Base-by-base conservation (phyloP, 2,888 invertebrate genomes). In the Spilosoma lubricipeda region DNA sequence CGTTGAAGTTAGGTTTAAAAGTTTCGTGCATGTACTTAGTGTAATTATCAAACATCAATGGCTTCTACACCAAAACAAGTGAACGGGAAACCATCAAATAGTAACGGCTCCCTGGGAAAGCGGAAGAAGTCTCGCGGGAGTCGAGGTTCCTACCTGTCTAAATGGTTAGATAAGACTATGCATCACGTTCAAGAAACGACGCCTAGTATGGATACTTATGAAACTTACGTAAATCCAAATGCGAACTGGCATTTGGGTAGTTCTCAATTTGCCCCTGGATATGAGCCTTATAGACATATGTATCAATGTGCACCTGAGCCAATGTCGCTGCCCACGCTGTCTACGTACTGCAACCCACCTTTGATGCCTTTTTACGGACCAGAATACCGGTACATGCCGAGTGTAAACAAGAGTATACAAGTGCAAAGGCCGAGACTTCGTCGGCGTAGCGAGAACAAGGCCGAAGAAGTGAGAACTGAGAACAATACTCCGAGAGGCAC, bases 281-380 rank as follows among this genome's bases (percentile, higher is more conserved):
- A 89, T 85, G 95, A 95, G 75, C 91, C 96, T 73, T 95, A 96
- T 76, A 92, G 96, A 71, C 96, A 96, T 80, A 94, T 96, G 67
- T 96, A 96, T 83, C 94, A 95, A 3, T 96, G 94, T 80, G 90
- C 96, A 8, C 92, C 96, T 76, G 97, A 97, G 88, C 97, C 97
- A 0, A 94, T 97, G 90, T 97, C 97, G 15, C 91, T 97, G 80
- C 97, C 97, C 27, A 94, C 96, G 82, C 96, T 97, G 80, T 96
- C 97, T 9, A 90, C 96, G 15, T 96, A 96, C 85, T 97, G 96
- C 87, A 92, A 89, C 80, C 91, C 93, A 73, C 82, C 90, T 69
- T 82, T 91, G 74, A 87, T 90, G 78, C 89, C 89, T 11, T 76
- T 85, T 52, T 92, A 91, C 70, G 90, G 90, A n/a, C 90, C 92